These are phyloP conservation scores for Folsomia candida DNA, from an alignment of 2,888 invertebrate species.

Conservation along the genomic window DNA sequence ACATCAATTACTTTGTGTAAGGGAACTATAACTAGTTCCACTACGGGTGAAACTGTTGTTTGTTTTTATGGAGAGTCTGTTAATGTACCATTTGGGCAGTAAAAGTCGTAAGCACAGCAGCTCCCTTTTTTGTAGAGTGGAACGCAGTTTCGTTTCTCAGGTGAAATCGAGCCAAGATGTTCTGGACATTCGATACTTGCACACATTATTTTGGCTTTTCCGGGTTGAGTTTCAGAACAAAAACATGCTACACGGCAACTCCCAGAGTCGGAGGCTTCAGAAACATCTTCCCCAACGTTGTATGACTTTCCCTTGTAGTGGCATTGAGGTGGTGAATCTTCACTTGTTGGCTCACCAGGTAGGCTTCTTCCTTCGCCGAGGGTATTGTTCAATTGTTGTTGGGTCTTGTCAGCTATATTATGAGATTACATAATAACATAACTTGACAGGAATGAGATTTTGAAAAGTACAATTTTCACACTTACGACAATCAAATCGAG, in stretches of 20 bases:
- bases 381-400: conserved; percentile 16
- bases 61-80: too few species aligned
- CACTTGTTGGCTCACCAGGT: not conserved
- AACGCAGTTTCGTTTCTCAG: conserved; percentile 35
- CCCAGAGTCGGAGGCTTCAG: conserved; percentile 38
- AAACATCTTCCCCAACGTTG: conserved; percentile 36
- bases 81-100: conserved; percentile 41
- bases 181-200: conserved; percentile 48
- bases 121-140: conserved; percentile 43
- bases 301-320: conserved; percentile 43
- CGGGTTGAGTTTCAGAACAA: conserved; percentile 24
- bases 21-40: not conserved
- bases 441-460: too few species aligned
- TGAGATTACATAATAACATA: not conserved
- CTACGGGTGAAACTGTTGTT: not conserved
- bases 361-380: conserved; percentile 19
- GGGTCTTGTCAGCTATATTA: not conserved
- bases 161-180: conserved; percentile 35
- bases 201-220: conserved; percentile 37
- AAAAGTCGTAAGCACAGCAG: conserved; percentile 48
- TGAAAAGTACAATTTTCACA: not conserved
- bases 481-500: conserved; percentile 51
- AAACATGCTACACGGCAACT: conserved; percentile 45
- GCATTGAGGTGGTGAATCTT: conserved; percentile 28
- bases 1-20: too few species aligned